These are phyloP conservation scores for Microtus obscurus DNA, from an alignment of 2,797 vertebrate species.

Conservation along the genomic window DNA sequence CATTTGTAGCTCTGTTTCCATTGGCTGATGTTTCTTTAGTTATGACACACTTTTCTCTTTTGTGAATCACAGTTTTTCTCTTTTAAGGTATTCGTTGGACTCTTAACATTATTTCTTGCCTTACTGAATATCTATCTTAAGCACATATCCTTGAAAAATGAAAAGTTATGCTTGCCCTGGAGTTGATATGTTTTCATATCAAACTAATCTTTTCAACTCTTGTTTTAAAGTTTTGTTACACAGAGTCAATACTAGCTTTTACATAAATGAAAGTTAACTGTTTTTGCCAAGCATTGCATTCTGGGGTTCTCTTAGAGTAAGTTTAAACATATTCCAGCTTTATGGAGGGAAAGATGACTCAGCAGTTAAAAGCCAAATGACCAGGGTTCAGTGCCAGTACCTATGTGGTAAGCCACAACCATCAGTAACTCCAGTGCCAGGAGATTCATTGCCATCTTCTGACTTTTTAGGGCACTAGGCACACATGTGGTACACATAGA, in stretches of 20 bases:
- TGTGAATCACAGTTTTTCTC: background rate
- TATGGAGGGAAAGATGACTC: background rate
- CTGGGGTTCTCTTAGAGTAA: background rate
- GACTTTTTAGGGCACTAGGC: background rate
- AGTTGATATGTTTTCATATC: background rate
- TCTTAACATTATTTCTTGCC: background rate
- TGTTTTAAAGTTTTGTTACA: background rate
- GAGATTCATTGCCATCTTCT: background rate
- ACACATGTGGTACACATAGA: background rate
- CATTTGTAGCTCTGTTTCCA: background rate
- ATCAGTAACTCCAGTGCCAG: too few species aligned
- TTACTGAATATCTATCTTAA: background rate
- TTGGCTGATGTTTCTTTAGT: background rate
- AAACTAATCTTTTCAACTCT: background rate
- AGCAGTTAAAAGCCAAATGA: background rate
- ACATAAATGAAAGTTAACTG: background rate
- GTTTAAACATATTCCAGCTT: background rate
- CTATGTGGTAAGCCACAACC: too few species aligned
- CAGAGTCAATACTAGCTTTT: background rate
- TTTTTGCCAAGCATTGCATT: background rate
- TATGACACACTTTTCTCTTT: background rate
- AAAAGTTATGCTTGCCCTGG: background rate
- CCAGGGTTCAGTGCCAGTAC: background rate
- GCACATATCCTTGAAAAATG: background rate
- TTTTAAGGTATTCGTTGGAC: conserved; percentile 11